phyloP scores from a whole-genome alignment of 2,888 invertebrate species.

The Aphodius sticticus region DNA sequence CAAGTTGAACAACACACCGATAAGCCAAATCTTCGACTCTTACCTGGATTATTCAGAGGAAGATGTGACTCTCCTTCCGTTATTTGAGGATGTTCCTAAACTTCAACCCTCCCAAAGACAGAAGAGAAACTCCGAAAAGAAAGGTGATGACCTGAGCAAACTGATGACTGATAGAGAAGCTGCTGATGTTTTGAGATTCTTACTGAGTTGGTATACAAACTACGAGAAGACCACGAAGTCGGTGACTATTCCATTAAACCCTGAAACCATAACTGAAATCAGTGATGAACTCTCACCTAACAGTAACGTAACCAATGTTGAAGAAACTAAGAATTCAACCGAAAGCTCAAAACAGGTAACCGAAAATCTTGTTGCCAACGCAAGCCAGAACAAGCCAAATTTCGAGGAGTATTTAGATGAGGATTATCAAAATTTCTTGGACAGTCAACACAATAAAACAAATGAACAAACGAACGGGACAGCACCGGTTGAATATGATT shows the following conservation, averaged over 20 bases:
- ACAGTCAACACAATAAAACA: conserved; percentile 12
- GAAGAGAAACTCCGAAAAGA: conserved; percentile 35
- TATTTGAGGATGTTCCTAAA: conserved; percentile 82
- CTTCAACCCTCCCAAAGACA: conserved; percentile 56
- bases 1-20: conserved; percentile 32
- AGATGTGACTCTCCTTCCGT: conserved; percentile 77
- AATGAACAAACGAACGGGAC: neutral
- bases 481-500: neutral
- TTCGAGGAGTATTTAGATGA: conserved; percentile 17
- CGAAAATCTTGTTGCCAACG: conserved; percentile 11
- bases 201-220: conserved; percentile 56
- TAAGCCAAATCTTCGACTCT: conserved; percentile 44
- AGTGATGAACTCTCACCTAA: conserved; percentile 49
- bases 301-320: neutral
- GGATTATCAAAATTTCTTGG: conserved; percentile 17
- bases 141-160: conserved; percentile 36
- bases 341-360: no score
- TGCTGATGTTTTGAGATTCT: conserved; percentile 54
- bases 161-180: conserved; percentile 55
- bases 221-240: conserved; percentile 46
- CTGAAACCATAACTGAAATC: conserved; percentile 53
- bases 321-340: neutral
- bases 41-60: conserved; percentile 81
- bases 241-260: conserved; percentile 47
- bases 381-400: neutral